Conservation (phyloP, 1,140 invertebrate genomes). For the Microplitis demolitor region DNA sequence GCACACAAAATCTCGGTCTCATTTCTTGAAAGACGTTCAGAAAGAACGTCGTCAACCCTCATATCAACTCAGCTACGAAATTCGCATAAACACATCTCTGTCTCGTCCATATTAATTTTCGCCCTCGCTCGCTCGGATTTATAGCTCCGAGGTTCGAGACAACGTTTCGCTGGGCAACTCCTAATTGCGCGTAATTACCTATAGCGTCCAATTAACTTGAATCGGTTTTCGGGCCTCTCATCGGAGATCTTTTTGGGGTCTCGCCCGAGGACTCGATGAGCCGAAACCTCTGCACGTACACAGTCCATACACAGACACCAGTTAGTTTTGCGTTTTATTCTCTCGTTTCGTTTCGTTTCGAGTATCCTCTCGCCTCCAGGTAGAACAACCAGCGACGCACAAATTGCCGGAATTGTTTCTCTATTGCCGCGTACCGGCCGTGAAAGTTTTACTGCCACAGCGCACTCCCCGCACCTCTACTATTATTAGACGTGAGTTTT, state of each 20-base stretch:
- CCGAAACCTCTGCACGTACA: not conserved
- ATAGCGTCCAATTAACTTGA: conserved; percentile 49
- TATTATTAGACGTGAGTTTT: no score
- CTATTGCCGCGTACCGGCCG: no score
- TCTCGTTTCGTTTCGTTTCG: no score
- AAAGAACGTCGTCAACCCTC: not conserved
- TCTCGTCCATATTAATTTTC: not conserved
- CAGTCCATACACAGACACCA: conserved; percentile 4
- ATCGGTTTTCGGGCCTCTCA: conserved; percentile 34
- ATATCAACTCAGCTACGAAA: conserved; percentile 4
- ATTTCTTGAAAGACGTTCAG: no score
- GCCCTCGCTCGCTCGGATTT: conserved; percentile 30
- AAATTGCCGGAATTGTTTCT: not conserved
- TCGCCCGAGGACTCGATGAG: conserved; percentile 33
- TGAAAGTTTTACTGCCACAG: no score
- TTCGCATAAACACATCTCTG: not conserved
- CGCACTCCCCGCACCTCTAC: no score
- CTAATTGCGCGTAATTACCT: conserved; percentile 59
- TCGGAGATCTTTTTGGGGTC: conserved; percentile 2
- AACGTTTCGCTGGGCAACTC: conserved; percentile 36
- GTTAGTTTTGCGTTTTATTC: not conserved
- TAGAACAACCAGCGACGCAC: not conserved
- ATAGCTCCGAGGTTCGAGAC: conserved; percentile 17
- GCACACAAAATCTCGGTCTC: no score
- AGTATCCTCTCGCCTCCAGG: not conserved